Base-by-base conservation (phyloP, 2,797 vertebrate species). In the Petrocephalus schoutedeni region DNA sequence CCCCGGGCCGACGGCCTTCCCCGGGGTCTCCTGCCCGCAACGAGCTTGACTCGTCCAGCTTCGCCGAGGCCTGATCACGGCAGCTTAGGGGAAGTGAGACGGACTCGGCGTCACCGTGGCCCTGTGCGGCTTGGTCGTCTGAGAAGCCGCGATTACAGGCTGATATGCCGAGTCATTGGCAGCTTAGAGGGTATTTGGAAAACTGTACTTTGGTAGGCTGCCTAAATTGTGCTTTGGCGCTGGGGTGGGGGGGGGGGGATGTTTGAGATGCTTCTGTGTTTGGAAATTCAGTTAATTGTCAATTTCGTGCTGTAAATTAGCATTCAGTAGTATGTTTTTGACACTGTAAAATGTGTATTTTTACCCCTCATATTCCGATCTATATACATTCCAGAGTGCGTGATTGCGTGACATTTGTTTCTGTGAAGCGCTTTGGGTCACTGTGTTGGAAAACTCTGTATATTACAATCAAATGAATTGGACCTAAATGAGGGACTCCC, bases 11-110 rank as follows among this genome's bases (percentile, higher is more conserved):
- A 9, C 67, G 36, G 64, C 53, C 21, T 87, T n/a, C 45, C 77
- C 86, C 14, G 12, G 16, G 28, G 51, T 51, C 41, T 64, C 56
- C 89, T 84, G 85, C 82, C 87, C 57, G 87, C 86, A 87, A 82
- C 14, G 3, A 23, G 53, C n/a, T 1, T 4, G 77, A 89, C 91
- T 92, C 91, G 90, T 83, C 19, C 14, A 23, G 64, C 89, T 87
- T 64, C 45, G 77, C 86, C 41, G 80, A 23, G 45, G 41, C 56
- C 93, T 92, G 92, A 93, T 94, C 93, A 92, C 57, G 86, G 8
- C 58, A 88, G 89, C 51, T 82, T 19, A 89, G 3, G 21, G 87
- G 41, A 88, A 92, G 93, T 87, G 45, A 57, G 59, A 88, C 49
- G 83, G 93, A 92, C 92, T 86, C 67, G 14, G 59, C 84, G 86